These are phyloP conservation scores for Ophion obscuratus DNA, from an alignment of 2,888 invertebrate species.

Conservation along the genomic window DNA sequence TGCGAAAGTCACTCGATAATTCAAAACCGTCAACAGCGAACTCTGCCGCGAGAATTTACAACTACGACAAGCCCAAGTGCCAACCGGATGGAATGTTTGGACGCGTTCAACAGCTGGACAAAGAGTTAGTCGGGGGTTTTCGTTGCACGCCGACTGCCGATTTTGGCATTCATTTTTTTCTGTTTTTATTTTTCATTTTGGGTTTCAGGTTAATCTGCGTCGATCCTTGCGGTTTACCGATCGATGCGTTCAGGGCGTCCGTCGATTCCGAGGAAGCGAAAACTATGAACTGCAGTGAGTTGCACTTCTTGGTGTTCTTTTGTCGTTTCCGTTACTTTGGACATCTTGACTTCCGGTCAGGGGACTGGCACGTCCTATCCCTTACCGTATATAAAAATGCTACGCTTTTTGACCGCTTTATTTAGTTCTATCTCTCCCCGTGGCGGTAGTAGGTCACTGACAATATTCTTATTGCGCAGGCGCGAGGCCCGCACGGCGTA, in stretches of 20 bases:
- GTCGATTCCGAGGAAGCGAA: constrained; percentile 82
- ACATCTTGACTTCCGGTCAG: no score
- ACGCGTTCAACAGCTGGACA: constrained; percentile 82
- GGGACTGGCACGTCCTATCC: no score
- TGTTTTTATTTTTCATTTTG: constrained; percentile 4
- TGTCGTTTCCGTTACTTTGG: neutral
- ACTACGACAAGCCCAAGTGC: constrained; percentile 81
- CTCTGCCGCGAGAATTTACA: neutral
- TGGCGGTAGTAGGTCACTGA: no score
- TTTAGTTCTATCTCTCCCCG: no score
- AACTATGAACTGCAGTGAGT: constrained; percentile 88
- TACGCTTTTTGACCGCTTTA: no score
- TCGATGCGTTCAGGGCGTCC: constrained; percentile 85
- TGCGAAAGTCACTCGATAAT: constrained; percentile 67
- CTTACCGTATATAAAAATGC: no score
- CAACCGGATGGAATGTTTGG: constrained; percentile 85
- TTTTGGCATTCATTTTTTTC: neutral
- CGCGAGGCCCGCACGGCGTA: no score
- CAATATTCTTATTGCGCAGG: no score
- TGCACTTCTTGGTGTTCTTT: constrained; percentile 3
- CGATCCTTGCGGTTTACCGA: constrained; percentile 85
- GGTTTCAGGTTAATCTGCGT: constrained; percentile 86
- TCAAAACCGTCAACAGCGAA: constrained; percentile 62
- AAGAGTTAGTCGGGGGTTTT: constrained; percentile 73
- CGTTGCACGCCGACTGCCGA: no score